Evolutionary conservation across 2,888 invertebrate species (phyloP), one percentile per base, ranked within the genome.

Genomic region (Thera obeliscata): DNA sequence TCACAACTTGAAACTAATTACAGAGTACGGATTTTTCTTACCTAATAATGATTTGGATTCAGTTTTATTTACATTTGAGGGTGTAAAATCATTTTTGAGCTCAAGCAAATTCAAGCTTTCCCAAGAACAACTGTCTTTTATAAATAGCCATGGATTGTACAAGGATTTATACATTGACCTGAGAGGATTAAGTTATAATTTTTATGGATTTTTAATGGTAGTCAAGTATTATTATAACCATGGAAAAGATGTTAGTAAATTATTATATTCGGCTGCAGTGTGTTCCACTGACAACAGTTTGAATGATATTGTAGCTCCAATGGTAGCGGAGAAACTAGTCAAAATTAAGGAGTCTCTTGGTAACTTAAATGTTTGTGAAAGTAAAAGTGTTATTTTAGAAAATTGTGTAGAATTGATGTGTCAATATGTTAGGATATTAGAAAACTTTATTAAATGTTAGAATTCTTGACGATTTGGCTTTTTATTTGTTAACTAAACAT

Each of bases 21-120:
- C 96, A 0, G 97, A 98, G 79, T 98, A 98, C 91, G 98, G 98
- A 0, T 98, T 98, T 86, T 96, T 95, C 77, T 86, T 96, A 70
- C 94, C 95, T 0, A 81, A 89, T 5, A 98, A 97, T 92, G 92
- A 94, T 46, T 90, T 96, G 76, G 97, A 97, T 86, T 94, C 89
- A 82, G 94, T 97, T 61, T 87, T 93, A 61, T 95, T 97, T 78
- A 83, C 88, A 46, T 92, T 95, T 78, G 87, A 91, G 50, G 94
- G 95, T 77, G 84, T 96, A 49, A 83, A 93, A 72, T 73, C 81
- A 52, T 93, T 92, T 74, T 79, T 94, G 48, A 83, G 78, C 66
- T 73, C 78, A n/a, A 85, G 77, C 57, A 79, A 80, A n/a, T 82
- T 87, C 0, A 87, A 83, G 60, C 82, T 94, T 69, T 94, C 95